Evolutionary conservation across 2,797 vertebrate genomes (phyloP), one percentile per base, ranked within the genome.

Genomic region (Remorina albescens): DNA sequence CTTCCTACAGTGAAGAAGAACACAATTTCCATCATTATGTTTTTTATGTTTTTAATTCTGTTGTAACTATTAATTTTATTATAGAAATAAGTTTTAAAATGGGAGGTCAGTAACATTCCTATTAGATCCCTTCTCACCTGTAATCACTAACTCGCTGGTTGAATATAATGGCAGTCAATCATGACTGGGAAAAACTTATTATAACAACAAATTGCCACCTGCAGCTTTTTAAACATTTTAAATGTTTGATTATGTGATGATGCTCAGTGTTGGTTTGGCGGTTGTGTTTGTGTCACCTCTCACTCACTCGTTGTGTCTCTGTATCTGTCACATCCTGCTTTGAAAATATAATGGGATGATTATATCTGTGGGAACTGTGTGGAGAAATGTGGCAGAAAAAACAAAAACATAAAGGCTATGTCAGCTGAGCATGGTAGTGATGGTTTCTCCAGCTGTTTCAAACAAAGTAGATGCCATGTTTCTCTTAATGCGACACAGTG

Each of bases 341-440:
- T 49, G 62, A 78, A 78, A 65, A 70, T 76, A 7, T 16, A 12
- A 89, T 81, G 85, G 80, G 87, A 87, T 1, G 44, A 58, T 81
- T 44, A 2, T 53, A 71, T 58, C 57, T 63, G 61, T 11, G 21
- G 21, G 21, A 19, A 46, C 5, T 25, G 32, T 25, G 32, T 34
- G 0, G 37, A 47, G 18, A 18, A 39, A 5, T 61, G 42, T 67
- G 61, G 7, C 15, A 13, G 30, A 6, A 6, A 30, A 30, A 30
- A 30, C 3, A 30, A 30, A 30, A 28, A 44, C 32, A 15, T 64
- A 64, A 37, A 10, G n/a, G 4, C 2, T 39, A 15, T 37, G 49
- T 56, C 26, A 49, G 50, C 21, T 23, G 59, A 41, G 32, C 8
- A 12, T 28, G 30, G 12, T 8, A 2, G n/a, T 18, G 21, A 11